Percentiles rank a stretch among this genome's conserved stretches.
Evolutionary conservation across 2,888 invertebrate species (phyloP).

Genomic region (Diarsia brunnea): DNA sequence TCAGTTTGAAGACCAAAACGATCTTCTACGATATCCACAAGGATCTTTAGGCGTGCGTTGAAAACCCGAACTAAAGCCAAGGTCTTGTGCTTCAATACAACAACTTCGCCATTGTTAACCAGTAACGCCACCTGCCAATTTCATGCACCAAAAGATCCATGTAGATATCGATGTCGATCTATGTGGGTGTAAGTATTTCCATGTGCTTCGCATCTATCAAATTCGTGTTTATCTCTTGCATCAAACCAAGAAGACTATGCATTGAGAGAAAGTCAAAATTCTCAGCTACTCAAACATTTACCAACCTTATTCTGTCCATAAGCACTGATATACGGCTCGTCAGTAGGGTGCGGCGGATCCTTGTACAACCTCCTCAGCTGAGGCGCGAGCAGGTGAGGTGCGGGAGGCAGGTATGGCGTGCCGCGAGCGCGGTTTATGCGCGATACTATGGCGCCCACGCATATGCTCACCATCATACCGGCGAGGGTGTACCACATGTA

Average conservation of each 20-base stretch:
- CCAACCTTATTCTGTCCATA: constrained; percentile 83
- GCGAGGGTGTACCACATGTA: constrained; percentile 94
- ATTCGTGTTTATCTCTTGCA: neutral
- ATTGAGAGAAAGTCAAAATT: neutral
- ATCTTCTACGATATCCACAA: neutral
- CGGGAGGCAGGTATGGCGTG: constrained; percentile 80
- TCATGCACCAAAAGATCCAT: neutral
- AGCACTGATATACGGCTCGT: constrained; percentile 84
- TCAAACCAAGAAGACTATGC: neutral
- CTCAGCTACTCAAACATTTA: neutral
- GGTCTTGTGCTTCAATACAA: neutral
- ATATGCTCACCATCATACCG: constrained; percentile 80
- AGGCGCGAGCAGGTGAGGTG: constrained; percentile 92
- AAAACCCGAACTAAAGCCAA: neutral
- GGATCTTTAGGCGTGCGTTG: neutral
- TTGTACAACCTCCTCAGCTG: constrained; percentile 91
- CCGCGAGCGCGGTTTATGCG: constrained; percentile 77
- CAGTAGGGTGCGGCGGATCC: constrained; percentile 86
- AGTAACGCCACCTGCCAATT: neutral
- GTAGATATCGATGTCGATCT: neutral
- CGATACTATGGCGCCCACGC: constrained; percentile 79
- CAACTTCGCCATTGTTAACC: neutral
- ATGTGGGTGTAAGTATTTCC: neutral
- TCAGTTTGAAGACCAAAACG: neutral
- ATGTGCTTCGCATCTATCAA: neutral